Evolutionary conservation across 2,888 invertebrate genomes (phyloP).

Genomic region (Callyntrura guangdongensis): DNA sequence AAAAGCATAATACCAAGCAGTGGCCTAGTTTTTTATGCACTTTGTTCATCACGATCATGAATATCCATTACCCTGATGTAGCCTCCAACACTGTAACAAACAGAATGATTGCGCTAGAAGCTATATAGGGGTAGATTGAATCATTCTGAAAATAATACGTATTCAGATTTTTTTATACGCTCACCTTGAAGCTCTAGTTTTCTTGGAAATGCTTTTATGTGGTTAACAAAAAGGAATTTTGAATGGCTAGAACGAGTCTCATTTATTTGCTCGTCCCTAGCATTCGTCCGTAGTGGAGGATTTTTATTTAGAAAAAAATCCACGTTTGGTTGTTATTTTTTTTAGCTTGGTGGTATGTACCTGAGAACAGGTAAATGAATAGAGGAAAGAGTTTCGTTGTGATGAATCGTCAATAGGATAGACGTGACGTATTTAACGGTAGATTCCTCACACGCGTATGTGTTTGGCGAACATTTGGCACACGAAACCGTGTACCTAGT

Average conservation of each 20-base stretch:
- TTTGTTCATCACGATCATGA: constrained; percentile 22
- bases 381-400: too few species aligned
- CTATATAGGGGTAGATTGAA: constrained; percentile 2
- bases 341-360: neutral
- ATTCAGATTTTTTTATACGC: neutral
- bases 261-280: neutral
- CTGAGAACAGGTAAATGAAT: neutral
- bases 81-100: neutral
- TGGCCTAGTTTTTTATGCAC: constrained; percentile 30
- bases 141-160: neutral
- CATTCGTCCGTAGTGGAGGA: neutral
- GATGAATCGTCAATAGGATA: too few species aligned
- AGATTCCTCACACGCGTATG: too few species aligned
- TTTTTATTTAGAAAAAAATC: neutral
- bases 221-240: neutral
- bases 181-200: neutral
- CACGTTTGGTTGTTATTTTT: too few species aligned
- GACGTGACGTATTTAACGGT: too few species aligned
- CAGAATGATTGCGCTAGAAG: neutral
- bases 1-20: neutral
- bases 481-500: neutral
- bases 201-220: neutral
- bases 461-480: too few species aligned
- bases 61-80: constrained; percentile 21
- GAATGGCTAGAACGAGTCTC: neutral